Evolutionary conservation across 2,888 invertebrate species (phyloP).

Genomic region (Cryptocephalus primarius): DNA sequence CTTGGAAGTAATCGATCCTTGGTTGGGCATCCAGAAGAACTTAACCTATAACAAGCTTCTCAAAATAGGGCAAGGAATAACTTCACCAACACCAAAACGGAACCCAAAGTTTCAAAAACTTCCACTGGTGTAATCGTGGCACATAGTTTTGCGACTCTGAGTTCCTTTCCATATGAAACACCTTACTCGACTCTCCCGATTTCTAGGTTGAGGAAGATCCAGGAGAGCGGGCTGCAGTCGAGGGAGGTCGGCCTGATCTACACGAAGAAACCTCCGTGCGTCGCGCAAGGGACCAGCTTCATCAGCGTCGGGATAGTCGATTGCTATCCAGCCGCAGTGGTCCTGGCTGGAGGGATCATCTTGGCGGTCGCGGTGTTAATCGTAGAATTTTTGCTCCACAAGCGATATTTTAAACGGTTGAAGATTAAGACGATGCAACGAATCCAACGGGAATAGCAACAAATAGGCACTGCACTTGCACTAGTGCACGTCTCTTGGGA

Average conservation of each 20-base stretch:
- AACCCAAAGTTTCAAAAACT: no score
- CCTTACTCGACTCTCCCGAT: no score
- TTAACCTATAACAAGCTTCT: slow-evolving; percentile 51
- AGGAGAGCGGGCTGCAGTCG: slow-evolving; percentile 47
- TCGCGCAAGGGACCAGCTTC: slow-evolving; percentile 45
- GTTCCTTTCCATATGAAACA: no score
- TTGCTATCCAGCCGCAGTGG: slow-evolving; percentile 40
- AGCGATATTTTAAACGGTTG: slow-evolving; percentile 10
- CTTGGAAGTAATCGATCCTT: slow-evolving; percentile 52
- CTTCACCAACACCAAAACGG: background rate
- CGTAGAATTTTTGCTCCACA: slow-evolving; percentile 18
- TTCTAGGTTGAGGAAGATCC: slow-evolving; percentile 43
- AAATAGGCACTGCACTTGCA: no score
- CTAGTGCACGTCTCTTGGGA: no score
- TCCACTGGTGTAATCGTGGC: no score
- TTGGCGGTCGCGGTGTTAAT: slow-evolving; percentile 22
- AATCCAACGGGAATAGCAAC: no score
- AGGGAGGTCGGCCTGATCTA: slow-evolving; percentile 46
- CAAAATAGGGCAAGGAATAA: slow-evolving; percentile 40
- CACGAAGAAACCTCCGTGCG: slow-evolving; percentile 48
- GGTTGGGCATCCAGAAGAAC: slow-evolving; percentile 50
- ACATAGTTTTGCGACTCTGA: no score
- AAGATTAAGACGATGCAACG: background rate
- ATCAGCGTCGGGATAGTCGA: slow-evolving; percentile 50
- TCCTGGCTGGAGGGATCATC: slow-evolving; percentile 25